Evolutionary conservation across 2,797 vertebrate species (phyloP).

Genomic region (Scolopax rusticola): DNA sequence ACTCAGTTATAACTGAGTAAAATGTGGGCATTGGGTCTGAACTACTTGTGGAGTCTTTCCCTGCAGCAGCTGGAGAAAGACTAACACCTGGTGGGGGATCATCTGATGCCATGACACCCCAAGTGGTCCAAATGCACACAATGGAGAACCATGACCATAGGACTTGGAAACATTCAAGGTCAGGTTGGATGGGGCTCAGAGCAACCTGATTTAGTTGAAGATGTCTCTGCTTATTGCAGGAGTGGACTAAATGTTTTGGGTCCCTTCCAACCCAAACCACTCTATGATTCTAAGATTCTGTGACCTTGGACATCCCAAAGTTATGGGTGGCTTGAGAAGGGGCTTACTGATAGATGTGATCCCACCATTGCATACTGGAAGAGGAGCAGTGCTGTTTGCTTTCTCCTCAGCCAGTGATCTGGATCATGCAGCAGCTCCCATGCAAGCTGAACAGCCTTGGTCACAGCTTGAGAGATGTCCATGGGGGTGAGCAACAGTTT

Average conservation of each 20-base stretch:
- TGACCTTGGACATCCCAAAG: background rate
- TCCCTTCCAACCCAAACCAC: background rate
- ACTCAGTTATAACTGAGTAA: background rate
- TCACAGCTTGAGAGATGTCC: background rate
- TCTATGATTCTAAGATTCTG: background rate
- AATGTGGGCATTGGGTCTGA: background rate
- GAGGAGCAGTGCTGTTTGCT: background rate
- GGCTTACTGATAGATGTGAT: background rate
- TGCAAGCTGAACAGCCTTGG: background rate
- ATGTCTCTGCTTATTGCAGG: background rate
- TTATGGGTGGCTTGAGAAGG: background rate
- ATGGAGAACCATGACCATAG: fast-evolving
- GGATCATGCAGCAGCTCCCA: background rate
- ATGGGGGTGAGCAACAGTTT: background rate
- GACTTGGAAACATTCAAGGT: background rate
- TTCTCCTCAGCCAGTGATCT: background rate
- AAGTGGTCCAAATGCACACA: fast-evolving
- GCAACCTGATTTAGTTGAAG: background rate
- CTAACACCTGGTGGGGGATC: background rate
- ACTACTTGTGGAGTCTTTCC: background rate
- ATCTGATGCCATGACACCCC: background rate
- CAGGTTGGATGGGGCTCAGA: background rate
- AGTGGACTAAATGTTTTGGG: background rate
- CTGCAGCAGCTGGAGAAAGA: background rate
- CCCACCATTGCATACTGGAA: background rate